Base-by-base conservation (phyloP, 2,888 invertebrate species). In the Ophraella communa region DNA sequence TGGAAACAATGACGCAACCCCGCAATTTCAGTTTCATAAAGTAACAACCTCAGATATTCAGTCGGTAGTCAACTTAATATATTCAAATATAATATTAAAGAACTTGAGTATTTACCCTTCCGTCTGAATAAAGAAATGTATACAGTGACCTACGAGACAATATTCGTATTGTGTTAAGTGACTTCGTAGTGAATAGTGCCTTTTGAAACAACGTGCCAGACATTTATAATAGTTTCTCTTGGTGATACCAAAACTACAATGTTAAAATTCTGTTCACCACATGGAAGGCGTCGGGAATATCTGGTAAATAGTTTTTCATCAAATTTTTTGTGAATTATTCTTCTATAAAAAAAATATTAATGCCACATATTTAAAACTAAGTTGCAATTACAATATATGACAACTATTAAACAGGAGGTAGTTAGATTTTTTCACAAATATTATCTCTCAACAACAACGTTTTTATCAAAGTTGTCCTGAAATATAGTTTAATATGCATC, bases 181-280 rank as follows among this genome's bases (percentile, higher is more conserved):
- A 59, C 51, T 51, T 47, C 21, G 33, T 21, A 10, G 57, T 45
- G 57, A 47, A 57, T 62, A 62, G 62, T 57, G 62, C 52, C 62
- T 58, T 58, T 58, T 59, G 14, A 60, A 35, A n/a, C n/a, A 45
- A 55, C 45, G 54, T 60, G 42, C 17, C 20, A 45, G 53, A 52
- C 20, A 4, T 60, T 39, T 52, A n/a, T 17, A 23, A 49, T 39
- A 39, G 64, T 14, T 21, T 17, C 24, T 51, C 24, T 17, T 21
- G 24, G 49, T 56, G 42, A 44, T 44, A 39, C 27, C 54, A 20
- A 44, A 11, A 10, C 24, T 8, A 35, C 71, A 64, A 83, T 83
- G 83, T 72, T 83, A 70, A 83, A 83, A 71, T 83, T 83, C 75
- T 83, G 83, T 74, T 81, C 82, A 55, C 83, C 82, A 10, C 73